Conservation (phyloP, 2,113 vertebrate species). For the Rhea americana region DNA sequence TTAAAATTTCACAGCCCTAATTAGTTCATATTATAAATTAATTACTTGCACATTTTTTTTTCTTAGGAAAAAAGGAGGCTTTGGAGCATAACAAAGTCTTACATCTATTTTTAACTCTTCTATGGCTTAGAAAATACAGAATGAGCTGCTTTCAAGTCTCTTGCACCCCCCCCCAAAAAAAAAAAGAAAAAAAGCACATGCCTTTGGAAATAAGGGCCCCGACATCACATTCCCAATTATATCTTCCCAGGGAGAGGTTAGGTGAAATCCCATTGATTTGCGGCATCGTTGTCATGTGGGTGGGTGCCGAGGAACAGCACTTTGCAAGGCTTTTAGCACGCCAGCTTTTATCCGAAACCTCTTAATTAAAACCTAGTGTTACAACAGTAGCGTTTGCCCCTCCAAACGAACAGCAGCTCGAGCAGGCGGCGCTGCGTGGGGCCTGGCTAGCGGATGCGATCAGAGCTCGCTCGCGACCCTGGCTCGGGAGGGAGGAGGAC, state of each 20-base stretch:
- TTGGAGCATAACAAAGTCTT: neutral
- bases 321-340: slow-evolving; percentile 24
- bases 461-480: slow-evolving; percentile 11
- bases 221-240: neutral
- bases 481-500: slow-evolving; percentile 5
- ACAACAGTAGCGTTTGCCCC: slow-evolving; percentile 15
- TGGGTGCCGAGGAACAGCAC: neutral
- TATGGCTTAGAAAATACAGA: neutral
- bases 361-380: slow-evolving; percentile 57
- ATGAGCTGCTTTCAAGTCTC: neutral
- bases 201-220: slow-evolving; percentile 39
- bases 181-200: neutral
- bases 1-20: slow-evolving; percentile 29
- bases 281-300: neutral
- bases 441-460: slow-evolving; percentile 42
- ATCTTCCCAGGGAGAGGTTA: neutral
- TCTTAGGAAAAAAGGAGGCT: neutral
- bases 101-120: slow-evolving; percentile 10
- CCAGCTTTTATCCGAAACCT: slow-evolving; percentile 24
- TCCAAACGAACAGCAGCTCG: slow-evolving; percentile 35
- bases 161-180: neutral
- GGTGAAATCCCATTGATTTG: slow-evolving; percentile 11
- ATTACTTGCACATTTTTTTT: slow-evolving; percentile 14
- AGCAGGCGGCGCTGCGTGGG: neutral
- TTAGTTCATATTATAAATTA: neutral